Base-by-base conservation (phyloP, 2,113 vertebrate genomes). In the Talpa occidentalis region DNA sequence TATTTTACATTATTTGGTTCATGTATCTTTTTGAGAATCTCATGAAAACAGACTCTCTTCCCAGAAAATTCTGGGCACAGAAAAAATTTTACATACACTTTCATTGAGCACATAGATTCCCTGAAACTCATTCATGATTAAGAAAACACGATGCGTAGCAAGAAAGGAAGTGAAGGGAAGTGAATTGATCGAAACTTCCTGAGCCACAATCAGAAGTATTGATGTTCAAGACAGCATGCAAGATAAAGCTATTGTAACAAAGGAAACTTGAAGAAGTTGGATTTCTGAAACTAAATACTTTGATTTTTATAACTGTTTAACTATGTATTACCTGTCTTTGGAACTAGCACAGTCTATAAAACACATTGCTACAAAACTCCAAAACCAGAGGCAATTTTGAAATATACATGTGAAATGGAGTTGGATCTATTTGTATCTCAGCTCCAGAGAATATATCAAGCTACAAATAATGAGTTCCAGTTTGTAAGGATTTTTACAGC, bases 401-500 rank as follows among this genome's bases (percentile, higher is more conserved):
- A 97, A 95, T 95, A 96, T 90, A 91, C 84, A 92, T 96, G 84
- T 74, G 93, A 95, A 93, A 95, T 96, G 30, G 72, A 90, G 60
- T 84, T 87, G 67, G 44, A 90, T 60, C 66, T 95, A 94, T 93
- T 96, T 83, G 90, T 93, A 96, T 88, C 90, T 94, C 49, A 92
- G 90, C 79, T 92, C 67, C 77, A 88, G 83, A 96, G 82, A 94
- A 95, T 93, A 93, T 95, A 91, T 95, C 80, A 95, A 84, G 76
- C 76, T 92, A 49, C 37, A 91, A 94, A 44, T 94, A 97, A 96
- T 95, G 83, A 95, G 74, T 92, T 95, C 80, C 72, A 42, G 66
- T 95, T 95, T 91, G 72, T 88, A 88, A 88, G 90, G 60, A 95
- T 90, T 89, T 95, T 96, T 97, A 94, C 83, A 94, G 87, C 95